phyloP scores from a whole-genome alignment of 1,140 invertebrate genomes.

The Halesus radiatus region DNA sequence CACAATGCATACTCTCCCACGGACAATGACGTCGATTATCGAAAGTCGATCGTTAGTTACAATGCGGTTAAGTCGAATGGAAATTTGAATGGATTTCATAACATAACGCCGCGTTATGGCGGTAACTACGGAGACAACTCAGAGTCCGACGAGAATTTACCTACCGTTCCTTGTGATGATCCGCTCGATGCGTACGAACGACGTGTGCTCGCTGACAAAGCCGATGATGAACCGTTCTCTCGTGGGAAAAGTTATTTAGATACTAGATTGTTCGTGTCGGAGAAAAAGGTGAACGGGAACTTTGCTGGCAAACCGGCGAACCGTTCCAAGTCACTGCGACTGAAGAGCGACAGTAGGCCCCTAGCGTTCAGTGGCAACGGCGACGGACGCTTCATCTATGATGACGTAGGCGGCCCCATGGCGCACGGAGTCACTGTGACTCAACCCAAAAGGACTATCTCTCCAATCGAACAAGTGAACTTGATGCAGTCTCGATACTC shows the following conservation, averaged over 20 bases:
- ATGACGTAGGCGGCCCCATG: conserved; percentile 42
- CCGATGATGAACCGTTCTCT: conserved; percentile 44
- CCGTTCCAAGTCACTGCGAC: conserved; percentile 69
- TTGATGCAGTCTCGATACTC: conserved; percentile 62
- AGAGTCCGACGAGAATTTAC: conserved; percentile 27
- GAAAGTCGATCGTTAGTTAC: conserved; percentile 47
- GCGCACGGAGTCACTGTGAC: conserved; percentile 65
- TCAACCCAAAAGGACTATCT: conserved; percentile 69
- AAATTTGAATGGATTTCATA: conserved; percentile 32
- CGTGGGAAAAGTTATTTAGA: conserved; percentile 51
- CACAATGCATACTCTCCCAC: conserved; percentile 40
- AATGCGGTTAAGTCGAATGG: conserved; percentile 41
- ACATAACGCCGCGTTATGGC: conserved; percentile 14
- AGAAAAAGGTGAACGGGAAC: conserved; percentile 49
- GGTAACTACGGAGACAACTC: conserved; percentile 19
- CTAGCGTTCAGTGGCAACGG: conserved; percentile 58
- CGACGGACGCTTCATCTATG: conserved; percentile 36
- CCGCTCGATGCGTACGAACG: conserved; percentile 32
- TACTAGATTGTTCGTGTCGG: conserved; percentile 43
- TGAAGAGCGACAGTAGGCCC: conserved; percentile 67
- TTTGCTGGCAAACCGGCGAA: conserved; percentile 60
- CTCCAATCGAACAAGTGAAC: conserved; percentile 67
- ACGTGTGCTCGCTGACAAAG: conserved; percentile 20
- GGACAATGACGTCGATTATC: conserved; percentile 48
- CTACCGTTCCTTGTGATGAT: conserved; percentile 8